A percentile compares a stretch with the other conserved stretches of the same genome.
Conservation (phyloP, 2,113 vertebrate genomes). For the Pimephales promelas region DNA sequence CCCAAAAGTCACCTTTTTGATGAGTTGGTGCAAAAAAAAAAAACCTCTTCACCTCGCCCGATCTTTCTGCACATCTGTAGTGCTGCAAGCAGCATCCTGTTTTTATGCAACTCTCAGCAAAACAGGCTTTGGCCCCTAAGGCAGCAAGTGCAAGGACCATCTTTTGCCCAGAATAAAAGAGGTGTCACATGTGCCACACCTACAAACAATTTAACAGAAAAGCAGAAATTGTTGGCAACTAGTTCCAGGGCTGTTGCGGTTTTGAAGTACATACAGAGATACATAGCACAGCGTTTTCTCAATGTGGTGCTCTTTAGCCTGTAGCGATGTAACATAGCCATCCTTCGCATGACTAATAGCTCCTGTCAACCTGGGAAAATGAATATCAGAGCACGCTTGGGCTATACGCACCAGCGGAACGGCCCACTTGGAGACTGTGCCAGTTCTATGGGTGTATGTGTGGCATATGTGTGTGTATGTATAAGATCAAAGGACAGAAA, state of each 20-base stretch:
- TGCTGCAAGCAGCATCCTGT: neutral
- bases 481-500: conserved; percentile 58
- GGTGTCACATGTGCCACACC: conserved; percentile 22
- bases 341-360: conserved; percentile 66
- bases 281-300: conserved; percentile 27
- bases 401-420: conserved; percentile 47
- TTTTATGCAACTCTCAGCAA: neutral
- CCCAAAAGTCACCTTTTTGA: conserved; percentile 8
- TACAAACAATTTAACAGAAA: conserved; percentile 36
- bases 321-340: conserved; percentile 61
- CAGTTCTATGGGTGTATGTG: conserved; percentile 55
- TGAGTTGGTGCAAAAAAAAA: conserved; percentile 9
- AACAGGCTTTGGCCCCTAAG: conserved; percentile 26
- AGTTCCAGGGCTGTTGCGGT: conserved; percentile 25
- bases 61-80: neutral
- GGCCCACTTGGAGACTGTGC: conserved; percentile 32
- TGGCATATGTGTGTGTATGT: conserved; percentile 61
- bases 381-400: conserved; percentile 64
- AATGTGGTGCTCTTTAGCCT: conserved; percentile 50
- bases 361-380: conserved; percentile 69
- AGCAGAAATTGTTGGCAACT: conserved; percentile 29
- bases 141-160: conserved; percentile 29
- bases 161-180: neutral
- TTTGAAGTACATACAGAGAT: conserved; percentile 1
- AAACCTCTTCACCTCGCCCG: neutral